phyloP scores from a whole-genome alignment of 2,888 invertebrate genomes.

The Encarsia formosa region DNA sequence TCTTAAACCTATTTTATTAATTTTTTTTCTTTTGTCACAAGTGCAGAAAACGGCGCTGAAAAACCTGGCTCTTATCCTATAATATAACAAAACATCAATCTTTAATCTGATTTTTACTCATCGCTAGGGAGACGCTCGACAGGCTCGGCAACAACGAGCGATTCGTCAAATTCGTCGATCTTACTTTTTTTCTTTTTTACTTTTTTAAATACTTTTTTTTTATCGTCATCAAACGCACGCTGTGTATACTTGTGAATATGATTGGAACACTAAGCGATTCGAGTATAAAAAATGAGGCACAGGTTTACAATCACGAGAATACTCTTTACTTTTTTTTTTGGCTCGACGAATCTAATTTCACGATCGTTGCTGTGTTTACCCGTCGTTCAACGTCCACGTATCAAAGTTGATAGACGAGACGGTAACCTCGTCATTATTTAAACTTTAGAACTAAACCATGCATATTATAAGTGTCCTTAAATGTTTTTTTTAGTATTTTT shows the following conservation, averaged over 20 bases:
- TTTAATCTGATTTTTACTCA: background rate
- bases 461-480: constrained; percentile 49
- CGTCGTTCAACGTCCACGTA: no score
- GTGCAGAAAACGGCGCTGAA: no score
- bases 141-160: no score
- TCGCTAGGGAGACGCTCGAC: constrained; percentile 12
- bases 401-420: no score
- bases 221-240: constrained; percentile 23
- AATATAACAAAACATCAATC: no score
- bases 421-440: constrained; percentile 32
- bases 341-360: constrained; percentile 35
- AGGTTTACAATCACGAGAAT: constrained; percentile 47
- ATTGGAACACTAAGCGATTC: constrained; percentile 34
- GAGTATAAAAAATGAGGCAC: constrained; percentile 49
- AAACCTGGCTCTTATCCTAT: no score
- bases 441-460: constrained; percentile 47
- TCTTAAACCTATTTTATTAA: no score
- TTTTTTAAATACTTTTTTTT: no score
- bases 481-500: constrained; percentile 33
- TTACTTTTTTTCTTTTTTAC: no score
- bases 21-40: no score
- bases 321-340: constrained; percentile 26
- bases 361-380: constrained; percentile 31
- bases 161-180: no score
- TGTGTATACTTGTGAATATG: constrained; percentile 26